Percentiles rank a stretch among this genome's conserved stretches.
Conservation (phyloP, 1,140 invertebrate genomes). For the Hyles vespertilio region DNA sequence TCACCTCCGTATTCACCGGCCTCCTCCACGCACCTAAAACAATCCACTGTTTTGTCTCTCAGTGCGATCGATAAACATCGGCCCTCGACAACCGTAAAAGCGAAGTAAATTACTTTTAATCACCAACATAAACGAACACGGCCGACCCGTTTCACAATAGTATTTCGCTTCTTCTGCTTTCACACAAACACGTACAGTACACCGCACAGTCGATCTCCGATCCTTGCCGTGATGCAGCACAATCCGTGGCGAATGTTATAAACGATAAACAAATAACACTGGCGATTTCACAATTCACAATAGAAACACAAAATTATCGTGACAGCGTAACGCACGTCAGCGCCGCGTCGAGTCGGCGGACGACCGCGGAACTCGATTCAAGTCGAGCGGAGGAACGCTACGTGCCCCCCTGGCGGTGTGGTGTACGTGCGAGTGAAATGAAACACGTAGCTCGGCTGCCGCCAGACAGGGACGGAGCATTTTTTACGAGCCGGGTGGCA, state of each 20-base stretch:
- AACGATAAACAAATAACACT: conserved; percentile 72
- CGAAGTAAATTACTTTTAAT: conserved; percentile 70
- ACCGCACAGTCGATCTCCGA: conserved; percentile 45
- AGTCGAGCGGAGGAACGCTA: conserved; percentile 46
- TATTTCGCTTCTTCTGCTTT: conserved; percentile 40
- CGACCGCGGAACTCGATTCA: conserved; percentile 54
- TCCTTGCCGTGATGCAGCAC: conserved; percentile 46
- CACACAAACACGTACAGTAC: conserved; percentile 59
- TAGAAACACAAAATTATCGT: conserved; percentile 51
- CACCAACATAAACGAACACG: conserved; percentile 67
- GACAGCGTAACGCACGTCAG: conserved; percentile 60
- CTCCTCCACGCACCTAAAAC: conserved; percentile 50
- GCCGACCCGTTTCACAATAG: conserved; percentile 57
- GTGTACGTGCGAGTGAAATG: conserved; percentile 39
- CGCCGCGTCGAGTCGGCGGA: conserved; percentile 67
- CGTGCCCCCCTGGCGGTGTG: conserved; percentile 44
- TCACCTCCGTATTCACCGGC: conserved; percentile 54
- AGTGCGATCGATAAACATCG: conserved; percentile 68
- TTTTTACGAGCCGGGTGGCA: conserved; percentile 38
- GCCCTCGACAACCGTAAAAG: conserved; percentile 68
- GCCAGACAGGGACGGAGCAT: conserved; percentile 11
- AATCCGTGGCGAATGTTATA: conserved; percentile 47
- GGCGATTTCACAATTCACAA: conserved; percentile 64
- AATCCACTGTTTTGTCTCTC: conserved; percentile 64
- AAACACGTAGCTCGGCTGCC: conserved; percentile 18